These are phyloP conservation scores for Epistrophella euchroma DNA, from an alignment of 2,888 invertebrate genomes.

Conservation along the genomic window DNA sequence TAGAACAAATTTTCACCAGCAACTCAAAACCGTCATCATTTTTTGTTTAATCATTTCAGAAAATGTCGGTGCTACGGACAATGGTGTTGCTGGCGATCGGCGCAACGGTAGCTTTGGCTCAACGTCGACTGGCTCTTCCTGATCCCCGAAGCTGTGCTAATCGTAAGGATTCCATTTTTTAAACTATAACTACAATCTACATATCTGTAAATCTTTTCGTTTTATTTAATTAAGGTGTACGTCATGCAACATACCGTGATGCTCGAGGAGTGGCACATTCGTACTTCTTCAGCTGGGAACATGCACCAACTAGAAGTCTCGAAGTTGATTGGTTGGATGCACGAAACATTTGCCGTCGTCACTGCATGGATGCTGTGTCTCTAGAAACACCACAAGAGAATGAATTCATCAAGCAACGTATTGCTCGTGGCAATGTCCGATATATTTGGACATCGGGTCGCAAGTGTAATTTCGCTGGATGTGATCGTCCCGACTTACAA, in stretches of 20 bases:
- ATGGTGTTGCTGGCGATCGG: conserved; percentile 88
- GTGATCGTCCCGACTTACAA: conserved; percentile 91
- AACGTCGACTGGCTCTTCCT: conserved; percentile 93
- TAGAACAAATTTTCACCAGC: conserved; percentile 30
- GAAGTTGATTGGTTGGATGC: conserved; percentile 97
- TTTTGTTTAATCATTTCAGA: conserved; percentile 65
- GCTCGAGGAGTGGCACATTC: conserved; percentile 94
- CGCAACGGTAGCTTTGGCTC: conserved; percentile 88
- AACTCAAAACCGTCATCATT: conserved; percentile 42
- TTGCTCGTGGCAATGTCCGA: conserved; percentile 90
- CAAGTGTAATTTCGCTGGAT: conserved; percentile 96
- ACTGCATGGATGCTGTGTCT: conserved; percentile 97
- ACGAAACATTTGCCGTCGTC: conserved; percentile 94
- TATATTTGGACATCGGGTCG: conserved; percentile 97
- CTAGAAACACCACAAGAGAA: conserved; percentile 95
- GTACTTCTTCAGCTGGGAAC: conserved; percentile 97
- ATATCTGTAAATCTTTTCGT: neutral
- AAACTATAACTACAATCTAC: neutral
- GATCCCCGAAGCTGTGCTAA: conserved; percentile 95
- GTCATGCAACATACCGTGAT: conserved; percentile 94
- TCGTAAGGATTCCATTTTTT: conserved; percentile 87
- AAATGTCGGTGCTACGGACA: conserved; percentile 82
- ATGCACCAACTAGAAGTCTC: conserved; percentile 90
- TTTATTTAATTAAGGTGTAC: conserved; percentile 87
- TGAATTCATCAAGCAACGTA: conserved; percentile 94